Conservation (phyloP, 1,140 invertebrate genomes). For the Drosophila miranda region DNA sequence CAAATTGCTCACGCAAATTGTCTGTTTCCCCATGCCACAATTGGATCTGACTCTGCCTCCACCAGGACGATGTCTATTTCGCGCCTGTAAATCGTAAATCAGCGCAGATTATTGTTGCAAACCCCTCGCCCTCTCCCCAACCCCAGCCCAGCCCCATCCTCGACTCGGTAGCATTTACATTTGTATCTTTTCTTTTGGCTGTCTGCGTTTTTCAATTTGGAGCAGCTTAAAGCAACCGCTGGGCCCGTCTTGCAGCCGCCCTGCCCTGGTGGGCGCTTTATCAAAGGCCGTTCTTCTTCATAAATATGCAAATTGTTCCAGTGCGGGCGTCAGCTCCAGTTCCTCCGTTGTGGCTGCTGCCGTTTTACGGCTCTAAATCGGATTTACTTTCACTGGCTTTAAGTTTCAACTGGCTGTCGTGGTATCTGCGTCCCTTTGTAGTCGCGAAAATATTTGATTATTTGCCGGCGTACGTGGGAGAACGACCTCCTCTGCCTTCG, state of each 20-base stretch:
- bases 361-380: slow-evolving; percentile 44
- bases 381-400: slow-evolving; percentile 51
- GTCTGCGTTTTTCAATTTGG: slow-evolving; percentile 76
- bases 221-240: slow-evolving; percentile 69
- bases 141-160: no score
- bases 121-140: slow-evolving; percentile 8
- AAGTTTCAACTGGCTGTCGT: slow-evolving; percentile 38
- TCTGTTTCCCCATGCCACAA: slow-evolving; percentile 40
- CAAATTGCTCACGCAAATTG: slow-evolving; percentile 77
- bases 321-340: slow-evolving; percentile 10
- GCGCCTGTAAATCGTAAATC: slow-evolving; percentile 80
- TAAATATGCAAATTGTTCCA: slow-evolving; percentile 77
- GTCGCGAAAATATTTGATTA: slow-evolving; percentile 68
- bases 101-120: slow-evolving; percentile 74
- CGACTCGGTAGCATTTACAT: slow-evolving; percentile 64
- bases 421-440: slow-evolving; percentile 30
- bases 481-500: no score
- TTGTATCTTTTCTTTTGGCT: slow-evolving; percentile 61
- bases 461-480: slow-evolving; percentile 28
- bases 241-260: slow-evolving; percentile 42
- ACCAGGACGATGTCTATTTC: slow-evolving; percentile 63
- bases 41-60: not conserved
- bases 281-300: slow-evolving; percentile 74
- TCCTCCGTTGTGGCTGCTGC: slow-evolving; percentile 30
- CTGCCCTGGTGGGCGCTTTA: slow-evolving; percentile 21